phyloP scores from a whole-genome alignment of 1,140 invertebrate genomes.

The Ceratitis capitata region DNA sequence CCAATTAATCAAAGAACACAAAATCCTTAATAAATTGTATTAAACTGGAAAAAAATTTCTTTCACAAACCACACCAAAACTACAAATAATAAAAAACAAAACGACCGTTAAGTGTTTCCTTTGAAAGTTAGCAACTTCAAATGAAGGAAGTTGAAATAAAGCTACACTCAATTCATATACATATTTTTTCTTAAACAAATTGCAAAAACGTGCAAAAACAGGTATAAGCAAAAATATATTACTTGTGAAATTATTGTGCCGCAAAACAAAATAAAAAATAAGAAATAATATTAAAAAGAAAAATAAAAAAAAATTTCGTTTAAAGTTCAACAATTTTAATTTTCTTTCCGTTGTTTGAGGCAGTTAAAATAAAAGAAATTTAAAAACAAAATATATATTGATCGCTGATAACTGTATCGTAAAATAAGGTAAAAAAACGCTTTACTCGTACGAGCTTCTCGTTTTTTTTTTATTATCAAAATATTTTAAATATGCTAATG shows the following conservation, averaged over 20 bases:
- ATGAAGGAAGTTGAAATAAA: background rate
- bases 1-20: too few relatives aligned
- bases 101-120: background rate
- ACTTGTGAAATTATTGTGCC: background rate
- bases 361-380: background rate
- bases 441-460: too few relatives aligned
- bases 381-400: too few relatives aligned
- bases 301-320: background rate
- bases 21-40: too few relatives aligned
- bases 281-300: too few relatives aligned
- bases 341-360: background rate
- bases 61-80: too few relatives aligned
- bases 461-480: too few relatives aligned
- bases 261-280: background rate
- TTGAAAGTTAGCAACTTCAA: background rate
- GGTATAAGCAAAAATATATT: background rate
- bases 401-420: too few relatives aligned
- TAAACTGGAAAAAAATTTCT: too few relatives aligned
- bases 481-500: too few relatives aligned
- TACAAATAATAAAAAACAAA: too few relatives aligned
- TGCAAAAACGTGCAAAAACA: background rate
- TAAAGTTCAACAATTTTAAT: background rate
- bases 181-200: background rate
- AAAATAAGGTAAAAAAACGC: too few relatives aligned
- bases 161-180: background rate